Conservation (phyloP, 2,797 vertebrate species). For the Vipera latastei region DNA sequence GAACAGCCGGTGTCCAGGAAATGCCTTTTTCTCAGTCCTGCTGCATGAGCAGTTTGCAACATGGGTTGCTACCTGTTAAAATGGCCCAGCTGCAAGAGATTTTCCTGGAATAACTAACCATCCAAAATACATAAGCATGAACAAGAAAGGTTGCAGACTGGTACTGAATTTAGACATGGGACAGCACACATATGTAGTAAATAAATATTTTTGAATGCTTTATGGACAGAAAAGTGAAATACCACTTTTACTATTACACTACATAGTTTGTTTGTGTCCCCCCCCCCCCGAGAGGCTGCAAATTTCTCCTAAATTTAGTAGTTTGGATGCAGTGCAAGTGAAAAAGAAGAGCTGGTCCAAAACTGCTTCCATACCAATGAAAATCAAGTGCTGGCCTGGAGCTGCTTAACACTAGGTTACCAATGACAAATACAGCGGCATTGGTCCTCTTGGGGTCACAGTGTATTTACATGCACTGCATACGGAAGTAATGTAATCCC, state of each 20-base stretch:
- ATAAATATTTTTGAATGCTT: not conserved
- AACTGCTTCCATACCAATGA: not conserved
- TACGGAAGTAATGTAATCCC: not conserved
- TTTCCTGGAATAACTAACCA: constrained; percentile 45
- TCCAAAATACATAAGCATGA: constrained; percentile 28
- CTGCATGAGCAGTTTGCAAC: constrained; percentile 75
- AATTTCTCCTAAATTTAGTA: not conserved
- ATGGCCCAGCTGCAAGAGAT: constrained; percentile 61
- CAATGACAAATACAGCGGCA: not conserved
- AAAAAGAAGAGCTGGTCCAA: not conserved
- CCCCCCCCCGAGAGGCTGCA: not conserved
- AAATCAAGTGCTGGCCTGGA: not conserved
- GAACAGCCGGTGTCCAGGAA: constrained; percentile 77
- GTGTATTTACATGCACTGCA: not conserved
- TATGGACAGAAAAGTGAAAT: not conserved
- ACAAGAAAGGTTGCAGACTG: not conserved
- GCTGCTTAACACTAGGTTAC: not conserved
- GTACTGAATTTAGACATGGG: not conserved
- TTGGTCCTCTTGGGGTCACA: not conserved
- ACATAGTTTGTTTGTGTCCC: not conserved
- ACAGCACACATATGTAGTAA: not conserved
- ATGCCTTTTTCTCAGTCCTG: constrained; percentile 70
- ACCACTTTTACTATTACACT: not conserved
- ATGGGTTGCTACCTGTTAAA: constrained; percentile 45
- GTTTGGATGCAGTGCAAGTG: not conserved